A percentile compares a stretch with the other conserved stretches of the same genome.
Evolutionary conservation across 2,888 invertebrate species (phyloP).

Genomic region (Resseliella maxima): DNA sequence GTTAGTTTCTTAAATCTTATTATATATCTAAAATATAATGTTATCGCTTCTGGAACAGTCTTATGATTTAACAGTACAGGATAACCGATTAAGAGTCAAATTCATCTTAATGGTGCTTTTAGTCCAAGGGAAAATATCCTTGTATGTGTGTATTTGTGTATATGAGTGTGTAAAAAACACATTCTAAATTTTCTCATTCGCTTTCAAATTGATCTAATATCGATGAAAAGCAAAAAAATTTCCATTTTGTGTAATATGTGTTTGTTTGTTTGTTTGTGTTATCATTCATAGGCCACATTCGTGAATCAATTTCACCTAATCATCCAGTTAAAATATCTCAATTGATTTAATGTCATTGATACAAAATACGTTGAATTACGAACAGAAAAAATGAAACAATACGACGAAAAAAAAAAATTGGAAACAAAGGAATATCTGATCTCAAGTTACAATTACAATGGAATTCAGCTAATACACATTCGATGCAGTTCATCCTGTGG

Average conservation of each 20-base stretch:
- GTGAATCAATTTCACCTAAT: conserved; percentile 47
- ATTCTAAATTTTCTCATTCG: too few relatives aligned
- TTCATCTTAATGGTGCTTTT: not conserved
- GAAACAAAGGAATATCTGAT: conserved; percentile 18
- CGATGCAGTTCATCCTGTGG: not conserved
- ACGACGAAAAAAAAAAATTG: too few relatives aligned
- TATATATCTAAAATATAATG: not conserved
- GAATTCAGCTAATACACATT: not conserved
- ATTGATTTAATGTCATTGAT: conserved; percentile 28
- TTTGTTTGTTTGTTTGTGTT: not conserved
- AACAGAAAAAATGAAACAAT: not conserved
- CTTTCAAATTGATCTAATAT: too few relatives aligned
- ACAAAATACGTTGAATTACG: not conserved
- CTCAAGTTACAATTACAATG: not conserved
- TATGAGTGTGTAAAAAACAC: conserved; percentile 1
- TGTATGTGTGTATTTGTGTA: not conserved
- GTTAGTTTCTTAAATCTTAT: not conserved
- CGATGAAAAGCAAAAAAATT: too few relatives aligned
- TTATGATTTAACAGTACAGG: conserved; percentile 52
- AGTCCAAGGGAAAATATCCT: not conserved
- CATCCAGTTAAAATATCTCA: conserved; percentile 1
- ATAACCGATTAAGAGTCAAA: not conserved
- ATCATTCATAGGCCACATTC: conserved; percentile 47
- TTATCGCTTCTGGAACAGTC: conserved; percentile 53
- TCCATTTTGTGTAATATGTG: not conserved